phyloP scores from a whole-genome alignment of 2,113 vertebrate species.

The Microcebus jonahi region DNA sequence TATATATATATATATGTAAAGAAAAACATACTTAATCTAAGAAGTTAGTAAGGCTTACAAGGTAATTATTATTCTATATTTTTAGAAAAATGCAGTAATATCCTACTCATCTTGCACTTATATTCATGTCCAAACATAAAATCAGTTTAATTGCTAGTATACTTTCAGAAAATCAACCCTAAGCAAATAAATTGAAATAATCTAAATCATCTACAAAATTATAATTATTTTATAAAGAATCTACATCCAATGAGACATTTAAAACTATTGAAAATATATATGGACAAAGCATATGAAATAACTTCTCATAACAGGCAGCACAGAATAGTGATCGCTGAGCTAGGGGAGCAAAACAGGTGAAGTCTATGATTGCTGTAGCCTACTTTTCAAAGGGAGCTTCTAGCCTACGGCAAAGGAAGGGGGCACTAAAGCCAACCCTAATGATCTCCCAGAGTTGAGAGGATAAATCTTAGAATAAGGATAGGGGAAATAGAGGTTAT shows the following conservation, averaged over 20 bases:
- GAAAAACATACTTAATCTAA: slow-evolving; percentile 29
- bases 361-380: neutral
- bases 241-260: neutral
- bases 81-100: slow-evolving; percentile 5
- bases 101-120: neutral
- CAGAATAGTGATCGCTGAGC: neutral
- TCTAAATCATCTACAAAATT: neutral
- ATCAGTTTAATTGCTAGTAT: neutral
- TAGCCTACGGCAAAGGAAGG: neutral
- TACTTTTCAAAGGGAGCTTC: neutral
- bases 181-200: slow-evolving; percentile 6
- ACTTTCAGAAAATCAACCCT: neutral
- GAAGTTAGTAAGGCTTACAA: slow-evolving; percentile 53
- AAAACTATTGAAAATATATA: neutral
- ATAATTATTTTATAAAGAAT: neutral
- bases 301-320: neutral
- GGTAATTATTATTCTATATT: slow-evolving; percentile 14
- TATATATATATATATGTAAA: slow-evolving; percentile 37
- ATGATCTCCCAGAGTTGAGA: neutral
- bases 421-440: neutral
- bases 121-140: neutral
- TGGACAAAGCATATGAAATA: neutral
- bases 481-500: too few species aligned
- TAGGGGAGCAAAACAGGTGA: neutral
- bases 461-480: neutral